A percentile compares a stretch with the other conserved stretches of the same genome.
Evolutionary conservation across 2,113 vertebrate species (phyloP).

Genomic region (Amazona vittata): DNA sequence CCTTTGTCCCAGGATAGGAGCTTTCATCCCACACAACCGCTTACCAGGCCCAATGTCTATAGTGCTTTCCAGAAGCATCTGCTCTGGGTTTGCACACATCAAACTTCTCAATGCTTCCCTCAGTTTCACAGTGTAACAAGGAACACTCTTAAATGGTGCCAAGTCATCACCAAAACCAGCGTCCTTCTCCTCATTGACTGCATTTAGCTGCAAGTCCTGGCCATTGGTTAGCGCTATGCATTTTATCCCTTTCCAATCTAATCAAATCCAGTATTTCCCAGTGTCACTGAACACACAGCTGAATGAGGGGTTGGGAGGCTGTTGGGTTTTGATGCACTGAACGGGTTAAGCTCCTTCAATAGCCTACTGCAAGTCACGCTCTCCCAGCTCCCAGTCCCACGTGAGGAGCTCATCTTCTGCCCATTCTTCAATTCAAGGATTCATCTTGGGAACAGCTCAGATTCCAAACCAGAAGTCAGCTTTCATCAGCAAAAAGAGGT

Average conservation of each 20-base stretch:
- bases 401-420: not conserved
- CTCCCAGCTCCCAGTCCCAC: not conserved
- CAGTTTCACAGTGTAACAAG: not conserved
- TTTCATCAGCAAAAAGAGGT: not conserved
- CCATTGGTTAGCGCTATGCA: not conserved
- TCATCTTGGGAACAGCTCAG: too few relatives aligned
- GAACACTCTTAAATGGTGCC: not conserved
- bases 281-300: not conserved
- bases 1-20: accelerated
- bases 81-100: not conserved
- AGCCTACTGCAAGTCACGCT: not conserved
- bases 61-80: not conserved
- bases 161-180: not conserved
- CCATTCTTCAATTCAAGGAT: not conserved
- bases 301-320: not conserved
- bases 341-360: not conserved
- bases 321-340: not conserved
- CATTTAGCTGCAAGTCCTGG: not conserved
- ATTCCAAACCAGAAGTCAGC: too few relatives aligned
- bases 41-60: accelerated
- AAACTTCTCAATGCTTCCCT: not conserved
- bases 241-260: not conserved
- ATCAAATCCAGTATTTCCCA: not conserved
- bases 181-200: too few relatives aligned
- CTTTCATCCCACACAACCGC: accelerated